Base-by-base conservation (phyloP, 2,797 vertebrate genomes). In the Garrulus glandarius region DNA sequence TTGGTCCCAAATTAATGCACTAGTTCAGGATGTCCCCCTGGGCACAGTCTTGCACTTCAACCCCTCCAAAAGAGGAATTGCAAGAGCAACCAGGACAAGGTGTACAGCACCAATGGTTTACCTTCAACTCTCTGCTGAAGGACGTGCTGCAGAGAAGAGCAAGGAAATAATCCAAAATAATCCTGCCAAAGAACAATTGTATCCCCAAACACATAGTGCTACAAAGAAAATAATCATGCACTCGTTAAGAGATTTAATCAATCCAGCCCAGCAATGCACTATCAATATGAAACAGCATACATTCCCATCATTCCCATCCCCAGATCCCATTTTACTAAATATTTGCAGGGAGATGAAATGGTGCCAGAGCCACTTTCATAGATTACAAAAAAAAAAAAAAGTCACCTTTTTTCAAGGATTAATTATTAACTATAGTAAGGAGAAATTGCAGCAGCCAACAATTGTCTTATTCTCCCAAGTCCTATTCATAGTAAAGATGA, bases 1-100 rank as follows among this genome's bases (percentile, higher is more conserved):
- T 60, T 59, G 6, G 21, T 64, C 46, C 24, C 37, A 53, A 8
- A 37, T 1, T 43, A 53, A 53, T 0, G 0, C 13, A 56, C 6
- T 34, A 12, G 9, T 19, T 34, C 49, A 67, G 26, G 11, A 44
- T 59, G 10, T 49, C 9, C 14, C 3, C 4, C 11, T 5, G 6
- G 76, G 46, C 1, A 34, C 0, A 27, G 34, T 8, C 8, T 8
- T 85, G 39, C 7, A 9, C 18, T 56, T 80, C 71, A 59, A 36
- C 5, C 2, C 5, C 44, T 43, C 44, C 46, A 65, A 63, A 72
- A 60, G 9, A 56, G 6, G 29, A 75, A 49, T 4, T 6, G 0
- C 37, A 64, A 24, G 27, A 85, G 49, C 37, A 64, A 65, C 7
- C 11, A 44, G 53, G 11, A 50, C 41, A 89, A 91, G 20, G 15